Evolutionary conservation across 2,113 vertebrate genomes (phyloP).

Genomic region (Hippocampus mohnikei): DNA sequence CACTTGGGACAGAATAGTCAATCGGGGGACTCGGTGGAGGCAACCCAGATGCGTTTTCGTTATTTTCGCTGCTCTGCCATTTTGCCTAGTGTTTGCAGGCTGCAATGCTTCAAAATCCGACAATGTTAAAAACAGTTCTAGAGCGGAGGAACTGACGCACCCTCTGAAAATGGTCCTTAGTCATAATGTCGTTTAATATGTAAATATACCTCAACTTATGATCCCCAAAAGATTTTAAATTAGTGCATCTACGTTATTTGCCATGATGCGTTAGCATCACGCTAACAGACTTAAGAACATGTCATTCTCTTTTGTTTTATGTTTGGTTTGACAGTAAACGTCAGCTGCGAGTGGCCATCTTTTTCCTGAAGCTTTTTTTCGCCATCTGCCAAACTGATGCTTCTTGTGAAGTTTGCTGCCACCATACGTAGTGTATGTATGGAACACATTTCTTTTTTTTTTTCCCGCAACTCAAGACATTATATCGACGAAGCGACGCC

Average conservation of each 20-base stretch:
- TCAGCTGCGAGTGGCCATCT: background rate
- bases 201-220: background rate
- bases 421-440: too few species aligned
- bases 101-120: background rate
- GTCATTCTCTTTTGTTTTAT: too few species aligned
- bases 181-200: background rate
- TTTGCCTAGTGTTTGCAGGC: conserved; percentile 32
- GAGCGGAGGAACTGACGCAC: background rate
- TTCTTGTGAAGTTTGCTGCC: background rate
- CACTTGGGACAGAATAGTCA: conserved; percentile 70
- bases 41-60: conserved; percentile 62
- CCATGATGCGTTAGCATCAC: too few species aligned
- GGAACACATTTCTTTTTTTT: too few species aligned
- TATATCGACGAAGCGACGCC: background rate
- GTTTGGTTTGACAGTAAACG: too few species aligned
- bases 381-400: background rate
- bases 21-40: conserved; percentile 60
- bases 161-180: background rate
- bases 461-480: background rate
- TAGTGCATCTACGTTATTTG: too few species aligned
- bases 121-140: conserved; percentile 14
- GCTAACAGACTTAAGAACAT: too few species aligned
- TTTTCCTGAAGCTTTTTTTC: background rate
- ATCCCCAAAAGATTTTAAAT: background rate
- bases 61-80: conserved; percentile 48